A percentile compares a stretch with the other conserved stretches of the same genome.
Conservation (phyloP, 2,888 invertebrate species). For the Ceramica pisi region DNA sequence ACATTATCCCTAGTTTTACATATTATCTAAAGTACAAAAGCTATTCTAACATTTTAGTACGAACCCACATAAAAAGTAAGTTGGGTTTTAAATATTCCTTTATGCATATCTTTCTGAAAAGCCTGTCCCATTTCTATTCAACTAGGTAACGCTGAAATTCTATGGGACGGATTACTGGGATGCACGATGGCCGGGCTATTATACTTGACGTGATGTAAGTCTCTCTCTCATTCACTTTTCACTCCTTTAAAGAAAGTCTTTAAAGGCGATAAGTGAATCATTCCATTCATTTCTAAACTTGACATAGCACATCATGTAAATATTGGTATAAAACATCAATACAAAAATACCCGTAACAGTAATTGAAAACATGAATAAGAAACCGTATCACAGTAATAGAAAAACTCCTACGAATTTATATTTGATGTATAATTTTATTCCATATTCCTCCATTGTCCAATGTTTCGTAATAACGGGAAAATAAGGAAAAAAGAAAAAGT, state of each 20-base stretch:
- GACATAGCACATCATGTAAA: neutral
- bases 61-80: conserved; percentile 49
- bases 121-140: conserved; percentile 59
- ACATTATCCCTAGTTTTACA: conserved; percentile 16
- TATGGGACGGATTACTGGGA: conserved; percentile 44
- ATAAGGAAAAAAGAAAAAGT: conserved; percentile 51
- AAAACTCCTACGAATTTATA: conserved; percentile 29
- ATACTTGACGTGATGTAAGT: conserved; percentile 31
- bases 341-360: conserved; percentile 5
- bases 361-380: conserved; percentile 23
- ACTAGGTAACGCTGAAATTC: conserved; percentile 52
- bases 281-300: neutral
- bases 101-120: conserved; percentile 50
- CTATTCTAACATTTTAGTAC: conserved; percentile 28
- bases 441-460: conserved; percentile 38
- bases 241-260: conserved; percentile 8
- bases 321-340: neutral
- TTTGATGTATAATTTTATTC: conserved; percentile 46
- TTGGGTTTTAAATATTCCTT: conserved; percentile 54
- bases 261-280: conserved; percentile 9
- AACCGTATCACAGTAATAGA: neutral
- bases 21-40: conserved; percentile 43
- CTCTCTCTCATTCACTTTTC: conserved; percentile 8
- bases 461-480: conserved; percentile 51
- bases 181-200: conserved; percentile 42